These are phyloP conservation scores for Mesorhabditis sp. DNA, from an alignment of 2,888 invertebrate species.

Conservation along the genomic window DNA sequence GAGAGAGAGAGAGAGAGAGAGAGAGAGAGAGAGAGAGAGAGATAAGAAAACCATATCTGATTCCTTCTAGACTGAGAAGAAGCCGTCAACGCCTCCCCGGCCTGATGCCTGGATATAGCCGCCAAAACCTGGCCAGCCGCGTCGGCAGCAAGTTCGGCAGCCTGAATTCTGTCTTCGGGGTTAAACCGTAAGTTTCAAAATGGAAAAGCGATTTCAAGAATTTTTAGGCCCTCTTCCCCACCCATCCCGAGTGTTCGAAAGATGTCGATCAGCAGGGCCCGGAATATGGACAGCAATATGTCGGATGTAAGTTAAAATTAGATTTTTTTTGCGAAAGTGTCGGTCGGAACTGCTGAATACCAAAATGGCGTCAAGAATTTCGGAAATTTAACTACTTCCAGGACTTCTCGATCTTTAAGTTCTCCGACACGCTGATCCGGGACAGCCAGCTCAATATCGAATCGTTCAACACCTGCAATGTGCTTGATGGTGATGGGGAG, in stretches of 20 bases:
- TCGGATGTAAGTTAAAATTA: not conserved
- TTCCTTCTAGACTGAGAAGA: not conserved
- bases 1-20: too few species aligned
- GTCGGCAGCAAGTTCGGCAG: not conserved
- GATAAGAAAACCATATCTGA: too few species aligned
- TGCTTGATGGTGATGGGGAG: too few species aligned
- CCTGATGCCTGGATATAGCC: not conserved
- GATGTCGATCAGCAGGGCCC: not conserved
- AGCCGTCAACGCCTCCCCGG: not conserved
- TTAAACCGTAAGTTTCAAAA: not conserved
- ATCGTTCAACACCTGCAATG: too few species aligned
- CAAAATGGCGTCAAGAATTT: too few species aligned
- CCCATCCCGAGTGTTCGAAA: not conserved
- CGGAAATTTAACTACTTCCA: too few species aligned
- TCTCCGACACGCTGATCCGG: too few species aligned
- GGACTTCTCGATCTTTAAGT: too few species aligned
- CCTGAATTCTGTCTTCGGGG: not conserved
- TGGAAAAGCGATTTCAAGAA: not conserved
- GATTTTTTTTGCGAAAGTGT: too few species aligned
- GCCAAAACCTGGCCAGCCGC: slow-evolving; percentile 5
- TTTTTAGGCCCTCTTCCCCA: not conserved
- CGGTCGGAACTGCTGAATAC: too few species aligned
- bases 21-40: too few species aligned
- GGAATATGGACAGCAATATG: not conserved
- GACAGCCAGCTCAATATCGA: too few species aligned